Percentiles rank a stretch among this genome's conserved stretches.
Evolutionary conservation across 37 sponge, comb jelly and placozoan genomes (phyloP).

Genomic region (Diacarnus erythraeanus): DNA sequence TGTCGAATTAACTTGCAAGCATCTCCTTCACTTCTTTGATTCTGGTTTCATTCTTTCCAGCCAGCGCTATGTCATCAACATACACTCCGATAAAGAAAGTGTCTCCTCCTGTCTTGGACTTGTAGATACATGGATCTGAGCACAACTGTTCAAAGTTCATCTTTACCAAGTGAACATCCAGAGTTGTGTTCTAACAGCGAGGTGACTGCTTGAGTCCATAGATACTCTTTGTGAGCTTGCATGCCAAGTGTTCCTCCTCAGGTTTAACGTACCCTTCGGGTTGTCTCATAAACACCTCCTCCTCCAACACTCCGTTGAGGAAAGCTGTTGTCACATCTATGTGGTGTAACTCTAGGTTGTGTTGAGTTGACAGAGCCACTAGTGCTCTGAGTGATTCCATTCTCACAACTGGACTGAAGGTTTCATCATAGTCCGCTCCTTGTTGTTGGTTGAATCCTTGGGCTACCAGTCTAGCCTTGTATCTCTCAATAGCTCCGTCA

Average conservation of each 20-base stretch:
- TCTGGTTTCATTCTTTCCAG: conserved; percentile 18
- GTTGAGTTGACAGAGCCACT: not conserved
- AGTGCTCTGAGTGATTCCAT: too few species aligned
- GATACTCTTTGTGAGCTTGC: conserved; percentile 41
- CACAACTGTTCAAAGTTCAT: conserved; percentile 38
- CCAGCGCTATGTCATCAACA: conserved; percentile 55
- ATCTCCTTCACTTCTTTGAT: conserved; percentile 42
- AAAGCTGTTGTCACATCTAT: not conserved
- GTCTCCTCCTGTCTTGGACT: conserved; percentile 21
- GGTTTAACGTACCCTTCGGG: conserved; percentile 41
- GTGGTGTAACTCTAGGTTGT: not conserved
- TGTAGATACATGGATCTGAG: conserved; percentile 52
- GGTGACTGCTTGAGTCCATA: conserved; percentile 75
- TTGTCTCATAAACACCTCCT: conserved; percentile 27
- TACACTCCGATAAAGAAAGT: conserved; percentile 45
- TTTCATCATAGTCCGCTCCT: not conserved
- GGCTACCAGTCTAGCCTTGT: not conserved
- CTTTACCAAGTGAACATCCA: conserved; percentile 53
- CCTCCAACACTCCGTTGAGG: not conserved
- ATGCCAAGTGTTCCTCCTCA: conserved; percentile 44
- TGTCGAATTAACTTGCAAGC: conserved; percentile 37
- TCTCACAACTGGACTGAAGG: not conserved
- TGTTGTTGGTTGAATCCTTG: not conserved
- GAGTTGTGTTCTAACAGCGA: conserved; percentile 50
- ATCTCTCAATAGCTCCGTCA: not conserved